phyloP scores from a whole-genome alignment of 2,797 vertebrate genomes.

The Periparus ater region DNA sequence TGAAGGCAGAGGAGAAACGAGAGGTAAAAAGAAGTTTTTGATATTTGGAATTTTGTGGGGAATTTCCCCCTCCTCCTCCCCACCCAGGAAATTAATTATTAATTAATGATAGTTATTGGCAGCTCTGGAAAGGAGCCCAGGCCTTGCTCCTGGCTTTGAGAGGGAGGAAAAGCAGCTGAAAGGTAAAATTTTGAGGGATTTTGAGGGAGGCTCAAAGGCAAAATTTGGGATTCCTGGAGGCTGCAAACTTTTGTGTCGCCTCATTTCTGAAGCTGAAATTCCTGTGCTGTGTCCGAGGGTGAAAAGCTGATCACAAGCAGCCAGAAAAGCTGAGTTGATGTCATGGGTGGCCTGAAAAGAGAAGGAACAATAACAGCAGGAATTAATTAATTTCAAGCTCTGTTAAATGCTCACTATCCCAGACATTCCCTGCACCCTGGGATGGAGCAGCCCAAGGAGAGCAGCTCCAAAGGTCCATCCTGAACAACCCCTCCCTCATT shows the following conservation, averaged over 20 bases:
- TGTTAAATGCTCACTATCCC: rapidly evolving
- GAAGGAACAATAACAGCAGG: rapidly evolving
- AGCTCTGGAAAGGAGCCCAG: neutral
- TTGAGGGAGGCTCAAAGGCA: neutral
- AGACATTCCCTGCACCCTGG: neutral
- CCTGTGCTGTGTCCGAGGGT: neutral
- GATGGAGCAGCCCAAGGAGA: rapidly evolving
- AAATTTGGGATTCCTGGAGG: neutral
- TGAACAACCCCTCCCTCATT: rapidly evolving
- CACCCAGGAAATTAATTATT: too few species aligned
- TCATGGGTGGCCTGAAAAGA: rapidly evolving
- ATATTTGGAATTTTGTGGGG: neutral
- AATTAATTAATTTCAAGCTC: rapidly evolving
- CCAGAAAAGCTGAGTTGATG: rapidly evolving
- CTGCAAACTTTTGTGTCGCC: rapidly evolving
- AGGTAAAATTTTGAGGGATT: too few species aligned
- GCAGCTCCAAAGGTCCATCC: rapidly evolving
- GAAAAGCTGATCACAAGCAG: rapidly evolving
- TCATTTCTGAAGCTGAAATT: rapidly evolving
- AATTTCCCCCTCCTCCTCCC: too few species aligned
- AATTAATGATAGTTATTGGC: neutral
- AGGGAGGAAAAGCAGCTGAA: neutral
- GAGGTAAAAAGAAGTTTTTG: neutral
- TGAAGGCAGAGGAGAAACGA: neutral
- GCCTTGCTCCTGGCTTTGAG: neutral